These are phyloP conservation scores for Leptarthrus brevirostris DNA, from an alignment of 2,888 invertebrate genomes.

Conservation along the genomic window DNA sequence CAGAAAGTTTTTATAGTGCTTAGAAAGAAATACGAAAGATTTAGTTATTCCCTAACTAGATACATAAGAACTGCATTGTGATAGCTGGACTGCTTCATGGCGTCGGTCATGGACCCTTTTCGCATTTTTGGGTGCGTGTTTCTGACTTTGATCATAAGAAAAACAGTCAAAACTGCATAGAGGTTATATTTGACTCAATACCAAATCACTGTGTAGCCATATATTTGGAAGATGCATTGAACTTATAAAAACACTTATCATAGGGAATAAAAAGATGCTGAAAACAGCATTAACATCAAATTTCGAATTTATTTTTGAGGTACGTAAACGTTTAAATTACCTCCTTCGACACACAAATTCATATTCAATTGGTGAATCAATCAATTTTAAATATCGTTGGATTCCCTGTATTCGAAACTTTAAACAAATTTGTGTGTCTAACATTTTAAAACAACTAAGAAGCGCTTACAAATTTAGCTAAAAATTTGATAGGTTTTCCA, in stretches of 20 bases:
- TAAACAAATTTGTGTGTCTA: too few species aligned
- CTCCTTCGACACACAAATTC: too few species aligned
- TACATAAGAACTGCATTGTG: constrained; percentile 61
- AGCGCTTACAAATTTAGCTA: too few species aligned
- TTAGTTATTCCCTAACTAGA: constrained; percentile 57
- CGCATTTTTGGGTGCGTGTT: constrained; percentile 74
- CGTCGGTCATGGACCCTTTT: constrained; percentile 77
- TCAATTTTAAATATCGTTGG: too few species aligned
- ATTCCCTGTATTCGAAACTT: too few species aligned
- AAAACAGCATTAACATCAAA: constrained; percentile 53
- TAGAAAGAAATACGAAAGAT: constrained; percentile 62
- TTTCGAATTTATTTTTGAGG: constrained; percentile 62
- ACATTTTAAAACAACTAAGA: too few species aligned
- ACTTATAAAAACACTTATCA: constrained; percentile 61
- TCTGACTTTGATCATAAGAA: too few species aligned
- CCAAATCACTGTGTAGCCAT: constrained; percentile 54
- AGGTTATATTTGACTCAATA: constrained; percentile 58
- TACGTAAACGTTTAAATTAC: too few species aligned
- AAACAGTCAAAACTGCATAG: constrained; percentile 58
- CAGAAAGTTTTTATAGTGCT: constrained; percentile 64
- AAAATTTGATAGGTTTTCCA: too few species aligned
- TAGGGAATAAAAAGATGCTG: constrained; percentile 59
- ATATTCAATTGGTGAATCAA: too few species aligned
- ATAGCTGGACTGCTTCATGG: constrained; percentile 77
- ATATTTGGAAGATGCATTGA: constrained; percentile 59